Base-by-base conservation (phyloP, 1,140 invertebrate genomes). In the Drosophila takahashii region DNA sequence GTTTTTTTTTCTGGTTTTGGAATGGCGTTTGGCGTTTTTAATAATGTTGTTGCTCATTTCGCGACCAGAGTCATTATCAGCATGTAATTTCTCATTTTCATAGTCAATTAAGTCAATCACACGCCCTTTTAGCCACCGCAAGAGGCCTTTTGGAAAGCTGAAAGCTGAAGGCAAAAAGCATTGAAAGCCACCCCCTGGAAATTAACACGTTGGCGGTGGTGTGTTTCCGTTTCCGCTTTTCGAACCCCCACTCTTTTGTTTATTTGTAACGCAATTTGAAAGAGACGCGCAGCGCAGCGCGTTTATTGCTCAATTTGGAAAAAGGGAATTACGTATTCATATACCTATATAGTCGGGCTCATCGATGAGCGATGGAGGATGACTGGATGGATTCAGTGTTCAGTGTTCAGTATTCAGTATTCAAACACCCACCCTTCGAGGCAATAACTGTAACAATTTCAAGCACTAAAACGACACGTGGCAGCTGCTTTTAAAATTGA, bases 51-150 rank as follows among this genome's bases (percentile, higher is more conserved):
- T 81, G 81, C 78, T 87, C 87, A 90, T 90, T 90, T 81, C 75
- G 87, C 80, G 72, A 48, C 66, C 84, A 87, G 65, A 72, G 80
- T 90, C 85, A 90, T 90, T 90, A 90, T 84, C 80, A 76, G 80
- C 81, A 85, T 90, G 84, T 86, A 91, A 92, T 90, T 92, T 91
- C 87, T 90, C 90, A 91, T 91, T 91, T 91, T 91, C 86, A 91
- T 91, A 91, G 90, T 90, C 90, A 92, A 92, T 92, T 92, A 92
- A 91, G 90, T 92, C 90, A 91, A 92, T 92, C 90, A 92, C 90
- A 91, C 90, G 90, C 90, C 90, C 90, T 90, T 91, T 92, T 90
- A 90, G 90, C 81, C 84, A 89, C 89, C 89, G 87, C 83, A 79
- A 72, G 67, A 72, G 67, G 54, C 13, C 13, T 26, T 26, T 36